Conservation (phyloP, 2,113 vertebrate species). For the Nothoprocta perdicaria region DNA sequence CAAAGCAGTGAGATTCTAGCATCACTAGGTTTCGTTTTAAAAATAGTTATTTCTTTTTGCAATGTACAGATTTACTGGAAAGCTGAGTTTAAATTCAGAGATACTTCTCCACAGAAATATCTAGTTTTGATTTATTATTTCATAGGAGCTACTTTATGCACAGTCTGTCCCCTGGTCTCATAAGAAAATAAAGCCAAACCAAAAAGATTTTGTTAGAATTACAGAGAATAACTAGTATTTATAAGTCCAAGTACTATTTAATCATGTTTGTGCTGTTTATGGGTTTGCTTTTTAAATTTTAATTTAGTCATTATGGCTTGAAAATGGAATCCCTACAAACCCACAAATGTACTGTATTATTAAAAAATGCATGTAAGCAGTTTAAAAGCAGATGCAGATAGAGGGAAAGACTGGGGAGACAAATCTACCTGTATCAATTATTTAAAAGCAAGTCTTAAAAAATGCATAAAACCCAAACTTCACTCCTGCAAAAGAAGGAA, state of each 20-base stretch:
- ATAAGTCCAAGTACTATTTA: background rate
- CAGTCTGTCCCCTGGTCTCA: conserved; percentile 25
- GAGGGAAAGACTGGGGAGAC: background rate
- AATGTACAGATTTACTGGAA: background rate
- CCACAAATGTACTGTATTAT: background rate
- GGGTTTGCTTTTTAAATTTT: background rate
- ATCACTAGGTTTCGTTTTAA: background rate
- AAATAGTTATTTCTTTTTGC: background rate
- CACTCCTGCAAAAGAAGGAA: background rate
- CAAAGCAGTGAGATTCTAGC: background rate
- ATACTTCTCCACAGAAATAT: background rate
- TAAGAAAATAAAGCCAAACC: background rate
- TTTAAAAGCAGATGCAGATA: background rate
- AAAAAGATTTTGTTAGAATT: background rate
- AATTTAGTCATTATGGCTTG: conserved; percentile 1
- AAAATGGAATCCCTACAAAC: background rate
- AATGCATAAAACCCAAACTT: background rate
- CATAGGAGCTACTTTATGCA: background rate
- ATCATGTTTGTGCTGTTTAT: background rate
- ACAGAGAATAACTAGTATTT: conserved; percentile 1
- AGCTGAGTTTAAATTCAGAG: background rate
- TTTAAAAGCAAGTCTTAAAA: background rate
- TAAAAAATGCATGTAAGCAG: background rate
- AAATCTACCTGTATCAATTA: background rate
- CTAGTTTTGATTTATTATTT: background rate